These are phyloP conservation scores for Struthio camelus DNA, from an alignment of 2,113 vertebrate species.

Conservation along the genomic window DNA sequence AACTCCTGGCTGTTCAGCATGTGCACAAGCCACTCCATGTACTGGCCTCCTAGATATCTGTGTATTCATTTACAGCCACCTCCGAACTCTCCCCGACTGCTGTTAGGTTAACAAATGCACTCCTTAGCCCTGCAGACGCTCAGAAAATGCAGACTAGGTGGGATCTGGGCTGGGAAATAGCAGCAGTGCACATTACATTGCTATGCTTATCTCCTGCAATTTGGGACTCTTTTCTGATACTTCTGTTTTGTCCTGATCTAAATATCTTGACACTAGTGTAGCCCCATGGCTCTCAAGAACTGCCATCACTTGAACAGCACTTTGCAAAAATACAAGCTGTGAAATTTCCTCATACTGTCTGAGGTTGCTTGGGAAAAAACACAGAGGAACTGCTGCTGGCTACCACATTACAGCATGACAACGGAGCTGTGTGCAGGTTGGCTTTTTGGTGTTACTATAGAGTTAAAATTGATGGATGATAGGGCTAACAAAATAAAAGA, in stretches of 20 bases:
- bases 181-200: neutral
- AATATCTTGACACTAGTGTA: neutral
- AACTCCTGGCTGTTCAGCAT: neutral
- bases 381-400: neutral
- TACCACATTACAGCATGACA: neutral
- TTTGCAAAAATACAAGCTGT: neutral
- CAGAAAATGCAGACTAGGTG: neutral
- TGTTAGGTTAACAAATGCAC: neutral
- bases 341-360: constrained; percentile 1
- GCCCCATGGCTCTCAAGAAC: neutral
- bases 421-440: neutral
- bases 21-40: neutral
- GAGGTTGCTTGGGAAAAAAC: constrained; percentile 16
- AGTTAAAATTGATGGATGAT: neutral
- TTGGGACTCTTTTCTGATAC: neutral
- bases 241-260: neutral
- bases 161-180: neutral
- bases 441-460: neutral
- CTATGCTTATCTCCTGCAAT: neutral
- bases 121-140: neutral
- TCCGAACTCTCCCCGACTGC: neutral
- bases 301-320: neutral
- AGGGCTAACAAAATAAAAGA: neutral
- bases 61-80: neutral
- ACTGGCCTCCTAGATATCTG: neutral